phyloP scores from a whole-genome alignment of 2,797 vertebrate genomes.

The Erpetoichthys calabaricus region DNA sequence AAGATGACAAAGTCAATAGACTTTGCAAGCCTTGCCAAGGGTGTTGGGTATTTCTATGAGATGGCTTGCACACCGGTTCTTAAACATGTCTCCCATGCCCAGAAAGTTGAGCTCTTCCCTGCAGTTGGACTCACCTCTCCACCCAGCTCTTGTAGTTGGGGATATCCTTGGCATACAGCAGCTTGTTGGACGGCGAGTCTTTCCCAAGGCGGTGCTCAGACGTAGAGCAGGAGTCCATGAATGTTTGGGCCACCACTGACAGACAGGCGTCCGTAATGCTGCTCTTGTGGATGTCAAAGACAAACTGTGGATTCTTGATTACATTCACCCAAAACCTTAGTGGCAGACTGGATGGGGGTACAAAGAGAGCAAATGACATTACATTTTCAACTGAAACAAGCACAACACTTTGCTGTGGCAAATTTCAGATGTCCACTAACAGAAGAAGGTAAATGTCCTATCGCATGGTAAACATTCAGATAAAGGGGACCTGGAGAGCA shows the following conservation, averaged over 20 bases:
- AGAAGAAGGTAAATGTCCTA: no score
- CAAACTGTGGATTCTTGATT: conserved; percentile 95
- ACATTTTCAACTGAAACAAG: background rate
- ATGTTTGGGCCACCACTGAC: conserved; percentile 92
- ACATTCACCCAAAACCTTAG: conserved; percentile 97
- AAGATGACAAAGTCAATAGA: no score
- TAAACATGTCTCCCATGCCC: background rate
- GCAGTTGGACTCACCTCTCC: conserved; percentile 63
- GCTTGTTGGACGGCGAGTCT: conserved; percentile 93
- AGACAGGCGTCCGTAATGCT: conserved; percentile 96
- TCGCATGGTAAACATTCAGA: no score
- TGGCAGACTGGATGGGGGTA: conserved; percentile 58
- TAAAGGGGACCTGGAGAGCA: no score
- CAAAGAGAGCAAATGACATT: background rate
- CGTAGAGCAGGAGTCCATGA: conserved; percentile 97
- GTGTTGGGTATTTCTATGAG: no score
- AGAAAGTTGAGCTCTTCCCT: background rate
- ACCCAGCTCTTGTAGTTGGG: conserved; percentile 99
- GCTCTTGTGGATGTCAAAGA: conserved; percentile 95
- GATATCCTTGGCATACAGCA: conserved; percentile 95
- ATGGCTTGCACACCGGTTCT: no score
- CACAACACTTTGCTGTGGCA: no score
- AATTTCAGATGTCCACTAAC: no score
- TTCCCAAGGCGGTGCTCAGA: conserved; percentile 93
- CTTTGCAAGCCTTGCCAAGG: no score